Evolutionary conservation across 2,113 vertebrate genomes (phyloP), one percentile per base, ranked within the genome.

Genomic region (Oriolus oriolus): DNA sequence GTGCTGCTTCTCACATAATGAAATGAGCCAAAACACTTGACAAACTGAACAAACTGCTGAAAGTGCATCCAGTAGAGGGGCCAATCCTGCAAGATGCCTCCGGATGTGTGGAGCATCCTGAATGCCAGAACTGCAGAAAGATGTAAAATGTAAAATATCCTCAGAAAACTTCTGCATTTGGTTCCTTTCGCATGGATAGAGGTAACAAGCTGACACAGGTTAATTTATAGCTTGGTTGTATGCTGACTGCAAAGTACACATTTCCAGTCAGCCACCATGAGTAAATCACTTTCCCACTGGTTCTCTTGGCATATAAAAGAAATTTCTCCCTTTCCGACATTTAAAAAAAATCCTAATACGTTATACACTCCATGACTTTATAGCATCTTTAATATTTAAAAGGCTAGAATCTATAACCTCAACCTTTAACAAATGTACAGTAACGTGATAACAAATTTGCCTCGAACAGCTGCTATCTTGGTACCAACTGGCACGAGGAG

Each of bases 301-400:
- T 81, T 94, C 88, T 94, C 83, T 79, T 84, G 95, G 80, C 96
- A 92, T 74, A 47, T 49, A 87, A 86, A 92, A 94, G 82, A 96
- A 93, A 90, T 95, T 87, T 91, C 86, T 92, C 69, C n/a, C 68
- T 94, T 90, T 80, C 49, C 95, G 92, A 96, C 95, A 94, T 96
- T 96, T 84, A 11, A 93, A 96, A 95, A 90, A 95, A 88, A 64
- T 39, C 56, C 68, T 81, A 89, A 54, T 88, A 94, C 37, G 28
- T 95, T 90, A 80, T 70, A 94, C 52, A 84, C 68, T 81, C 76
- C 64, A 52, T 71, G 88, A 92, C 92, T 96, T 95, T 84, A 93
- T 93, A 93, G 90, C 90, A 84, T 92, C 92, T 96, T 97, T 89
- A 94, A 91, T 96, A 95, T 96, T 96, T 97, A 92, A 94, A 96